Evolutionary conservation across 2,797 vertebrate species (phyloP), one percentile per base, ranked within the genome.

Genomic region (Sebastolobus alascanus): DNA sequence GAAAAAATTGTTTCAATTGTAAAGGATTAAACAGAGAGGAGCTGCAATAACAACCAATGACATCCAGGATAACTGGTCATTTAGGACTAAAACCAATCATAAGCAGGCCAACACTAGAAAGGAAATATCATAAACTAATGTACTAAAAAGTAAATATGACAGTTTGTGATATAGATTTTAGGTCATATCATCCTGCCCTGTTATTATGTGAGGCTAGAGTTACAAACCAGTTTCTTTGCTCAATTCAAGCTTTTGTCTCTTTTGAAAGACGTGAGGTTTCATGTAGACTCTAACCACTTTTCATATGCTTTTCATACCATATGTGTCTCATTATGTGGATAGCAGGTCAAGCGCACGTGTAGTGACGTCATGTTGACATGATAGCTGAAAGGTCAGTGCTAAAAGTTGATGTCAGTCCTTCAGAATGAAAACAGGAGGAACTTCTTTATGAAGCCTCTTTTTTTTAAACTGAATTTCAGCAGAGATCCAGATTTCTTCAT

Each of bases 211-310:
- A 10, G 27, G 29, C 40, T 71, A 3, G 25, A 59, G 35, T 46
- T 61, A 20, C 75, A 64, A 73, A 69, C 63, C 60, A 25, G 74
- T 82, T 83, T 66, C 66, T 72, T 40, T 75, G 55, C 64, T 78
- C 43, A 31, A 8, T 71, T 68, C 27, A 56, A 22, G 54, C 12
- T 25, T 67, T 82, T 77, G 83, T 82, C 60, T 35, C 52, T 22
- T 65, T 61, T 43, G 20, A 77, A 33, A 65, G 14, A 69, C 31
- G 7, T 1, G 5, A 12, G 70, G 59, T 60, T 65, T 43, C 22
- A 54, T 63, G 38, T 33, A 5, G 67, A 3, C 55, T 70, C 37
- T 12, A 11, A 33, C 61, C 68, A 1, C 25, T 33, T 14, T 11
- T 33, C 61, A 40, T n/a, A 31, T 11, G 35, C 35, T 27, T 35